phyloP scores from a whole-genome alignment of 92 coral and sea anemone genomes.

The Meandrina meandrites region DNA sequence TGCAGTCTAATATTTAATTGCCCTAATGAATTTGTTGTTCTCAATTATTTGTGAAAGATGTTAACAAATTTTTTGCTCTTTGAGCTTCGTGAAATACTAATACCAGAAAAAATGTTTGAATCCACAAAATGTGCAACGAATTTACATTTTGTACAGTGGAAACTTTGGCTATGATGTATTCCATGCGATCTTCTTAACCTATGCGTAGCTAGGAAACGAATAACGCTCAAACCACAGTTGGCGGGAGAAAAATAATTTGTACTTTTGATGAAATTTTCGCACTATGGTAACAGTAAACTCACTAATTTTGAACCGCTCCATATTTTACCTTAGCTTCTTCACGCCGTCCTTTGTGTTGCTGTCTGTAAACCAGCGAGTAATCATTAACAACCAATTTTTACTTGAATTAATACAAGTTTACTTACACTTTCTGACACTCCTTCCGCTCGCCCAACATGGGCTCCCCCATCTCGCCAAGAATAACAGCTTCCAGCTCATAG shows the following conservation, averaged over 20 bases:
- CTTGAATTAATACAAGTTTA: not conserved
- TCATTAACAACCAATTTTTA: not conserved
- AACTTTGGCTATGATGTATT: not conserved
- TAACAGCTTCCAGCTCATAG: slow-evolving; percentile 98
- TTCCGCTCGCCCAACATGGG: slow-evolving; percentile 99
- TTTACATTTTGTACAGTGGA: not conserved
- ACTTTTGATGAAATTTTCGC: not conserved
- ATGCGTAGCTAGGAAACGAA: slow-evolving; percentile 39
- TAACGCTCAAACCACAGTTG: not conserved
- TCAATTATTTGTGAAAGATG: no score
- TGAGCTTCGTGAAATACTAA: not conserved
- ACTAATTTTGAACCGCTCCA: not conserved
- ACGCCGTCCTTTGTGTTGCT: not conserved
- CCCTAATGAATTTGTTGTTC: no score
- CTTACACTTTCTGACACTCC: slow-evolving; percentile 99
- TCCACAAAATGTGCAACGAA: not conserved
- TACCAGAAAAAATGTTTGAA: not conserved
- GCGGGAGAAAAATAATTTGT: not conserved
- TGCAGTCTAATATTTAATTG: no score
- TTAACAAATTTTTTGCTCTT: not conserved
- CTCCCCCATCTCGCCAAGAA: slow-evolving; percentile 98
- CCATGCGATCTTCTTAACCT: not conserved
- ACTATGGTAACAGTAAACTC: not conserved
- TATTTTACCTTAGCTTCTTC: not conserved
- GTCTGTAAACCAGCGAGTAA: not conserved